Base-by-base conservation (phyloP, 2,888 invertebrate species). In the Eudasyphora cyanicolor region DNA sequence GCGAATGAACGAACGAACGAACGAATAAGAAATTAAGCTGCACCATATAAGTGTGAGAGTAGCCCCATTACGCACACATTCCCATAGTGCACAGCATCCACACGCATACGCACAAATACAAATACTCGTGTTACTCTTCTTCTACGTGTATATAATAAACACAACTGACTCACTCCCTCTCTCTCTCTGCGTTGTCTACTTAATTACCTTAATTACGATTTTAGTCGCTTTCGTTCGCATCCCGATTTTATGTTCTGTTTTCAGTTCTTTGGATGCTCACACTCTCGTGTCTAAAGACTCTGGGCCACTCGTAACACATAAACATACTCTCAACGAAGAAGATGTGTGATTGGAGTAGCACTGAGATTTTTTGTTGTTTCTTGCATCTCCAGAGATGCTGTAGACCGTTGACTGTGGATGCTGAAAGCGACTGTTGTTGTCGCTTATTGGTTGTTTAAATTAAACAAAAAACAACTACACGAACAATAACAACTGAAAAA, bases 401-500 rank as follows among this genome's bases (percentile, higher is more conserved):
- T 24, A 17, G n/a, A n/a, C n/a, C n/a, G n/a, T 32, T 70, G 29
- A 49, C n/a, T 51, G 54, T 54, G 70, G 77, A 80, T 79, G 77
- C 75, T 54, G 57, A 3, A 5, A 21, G 2, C 21, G 4, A 27
- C 17, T 49, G 57, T 7, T 14, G 60, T 60, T 14, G 64, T 12
- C 35, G 76, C 71, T 81, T 81, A 81, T 84, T 81, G 78, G 84
- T 42, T 62, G 75, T 73, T 84, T 49, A 64, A 67, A 42, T 42
- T 42, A 67, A 67, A 21, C 2, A 17, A 35, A 64, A 10, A 67
- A 67, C 35, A 64, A 32, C 64, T 21, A 38, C 38, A 38, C 2
- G n/a, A 54, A 54, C 54, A 45, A n/a, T 45, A 57, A 57, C 24
- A 57, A 27, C 24, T 21, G 17, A 1, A 49, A 49, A 51, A 51